Conservation (phyloP, 2,113 vertebrate genomes). For the Merops nubicus region DNA sequence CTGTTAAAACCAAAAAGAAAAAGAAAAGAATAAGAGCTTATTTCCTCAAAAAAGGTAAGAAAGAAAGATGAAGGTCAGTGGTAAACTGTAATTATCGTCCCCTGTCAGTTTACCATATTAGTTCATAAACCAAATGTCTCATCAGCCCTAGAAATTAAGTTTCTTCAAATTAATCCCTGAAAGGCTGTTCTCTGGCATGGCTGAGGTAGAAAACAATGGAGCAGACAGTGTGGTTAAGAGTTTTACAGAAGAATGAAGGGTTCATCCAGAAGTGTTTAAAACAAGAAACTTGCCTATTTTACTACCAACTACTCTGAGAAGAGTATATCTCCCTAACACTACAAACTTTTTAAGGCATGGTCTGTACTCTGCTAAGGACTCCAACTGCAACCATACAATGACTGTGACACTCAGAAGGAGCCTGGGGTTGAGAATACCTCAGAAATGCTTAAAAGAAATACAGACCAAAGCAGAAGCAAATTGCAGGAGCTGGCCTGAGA, state of each 20-base stretch:
- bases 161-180: neutral
- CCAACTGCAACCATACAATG: rapidly evolving
- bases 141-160: neutral
- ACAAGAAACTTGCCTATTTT: neutral
- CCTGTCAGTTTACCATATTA: neutral
- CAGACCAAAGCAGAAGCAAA: neutral
- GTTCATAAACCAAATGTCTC: neutral
- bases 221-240: neutral
- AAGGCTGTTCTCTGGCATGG: neutral
- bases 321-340: neutral
- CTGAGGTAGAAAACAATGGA: neutral
- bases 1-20: neutral
- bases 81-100: neutral
- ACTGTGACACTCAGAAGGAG: neutral
- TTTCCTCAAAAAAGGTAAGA: neutral
- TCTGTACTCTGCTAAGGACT: neutral
- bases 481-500: neutral
- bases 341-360: neutral
- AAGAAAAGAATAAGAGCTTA: neutral
- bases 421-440: rapidly evolving
- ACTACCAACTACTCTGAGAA: neutral
- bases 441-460: neutral
- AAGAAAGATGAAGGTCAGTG: neutral
- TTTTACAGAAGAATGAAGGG: neutral
- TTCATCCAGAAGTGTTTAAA: neutral